These are phyloP conservation scores for Forbesichthys papilliferus DNA, from an alignment of 2,113 vertebrate genomes.

Conservation along the genomic window DNA sequence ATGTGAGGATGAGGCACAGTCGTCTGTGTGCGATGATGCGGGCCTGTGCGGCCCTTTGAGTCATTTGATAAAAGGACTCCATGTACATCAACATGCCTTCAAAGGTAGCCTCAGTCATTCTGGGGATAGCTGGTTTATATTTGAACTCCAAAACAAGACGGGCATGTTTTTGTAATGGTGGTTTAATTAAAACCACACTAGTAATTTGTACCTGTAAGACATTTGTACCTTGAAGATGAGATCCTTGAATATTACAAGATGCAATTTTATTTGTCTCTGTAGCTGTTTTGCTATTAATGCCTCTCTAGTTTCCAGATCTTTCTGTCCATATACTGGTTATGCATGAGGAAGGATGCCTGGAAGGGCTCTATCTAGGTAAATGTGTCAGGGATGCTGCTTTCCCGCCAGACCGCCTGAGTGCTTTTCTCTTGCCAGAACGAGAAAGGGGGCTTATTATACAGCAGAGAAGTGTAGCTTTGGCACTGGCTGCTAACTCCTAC, in stretches of 20 bases:
- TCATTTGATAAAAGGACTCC: too few species aligned
- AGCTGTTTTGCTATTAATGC: background rate
- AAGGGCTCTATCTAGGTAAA: conserved; percentile 44
- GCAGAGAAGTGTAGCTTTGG: conserved; percentile 27
- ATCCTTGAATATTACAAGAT: background rate
- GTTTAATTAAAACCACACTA: too few species aligned
- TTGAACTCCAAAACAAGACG: too few species aligned
- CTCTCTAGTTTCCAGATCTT: conserved; percentile 1
- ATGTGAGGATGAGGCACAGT: too few species aligned
- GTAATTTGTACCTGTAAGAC: too few species aligned
- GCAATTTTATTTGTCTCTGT: conserved; percentile 2
- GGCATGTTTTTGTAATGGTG: too few species aligned
- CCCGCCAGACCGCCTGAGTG: conserved; percentile 20
- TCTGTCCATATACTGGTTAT: conserved; percentile 17
- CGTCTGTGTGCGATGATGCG: too few species aligned
- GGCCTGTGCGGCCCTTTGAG: too few species aligned
- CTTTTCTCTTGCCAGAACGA: conserved; percentile 35
- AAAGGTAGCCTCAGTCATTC: too few species aligned
- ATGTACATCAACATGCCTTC: too few species aligned
- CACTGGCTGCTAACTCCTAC: conserved; percentile 38
- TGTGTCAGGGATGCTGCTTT: conserved; percentile 38
- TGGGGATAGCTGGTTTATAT: too few species aligned
- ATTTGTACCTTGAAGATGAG: too few species aligned
- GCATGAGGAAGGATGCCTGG: conserved; percentile 11
- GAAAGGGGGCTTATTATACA: conserved; percentile 43